Evolutionary conservation across 2,888 invertebrate species (phyloP).

Genomic region (Sinelater perroti): DNA sequence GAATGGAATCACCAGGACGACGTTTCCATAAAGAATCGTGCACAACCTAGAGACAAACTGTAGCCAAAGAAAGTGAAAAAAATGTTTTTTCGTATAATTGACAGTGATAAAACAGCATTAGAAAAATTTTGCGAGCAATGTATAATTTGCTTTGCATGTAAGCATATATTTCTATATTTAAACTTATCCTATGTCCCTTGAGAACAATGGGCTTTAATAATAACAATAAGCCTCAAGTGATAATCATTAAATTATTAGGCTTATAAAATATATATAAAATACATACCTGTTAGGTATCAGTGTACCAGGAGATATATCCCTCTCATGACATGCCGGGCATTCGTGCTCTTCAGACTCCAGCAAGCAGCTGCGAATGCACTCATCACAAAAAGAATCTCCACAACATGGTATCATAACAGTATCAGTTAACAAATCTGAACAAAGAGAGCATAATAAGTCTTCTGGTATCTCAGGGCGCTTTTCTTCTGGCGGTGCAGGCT

Average conservation of each 20-base stretch:
- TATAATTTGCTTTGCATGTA: no score
- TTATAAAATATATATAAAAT: not conserved
- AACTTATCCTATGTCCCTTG: no score
- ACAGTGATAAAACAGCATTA: no score
- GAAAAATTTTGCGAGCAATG: no score
- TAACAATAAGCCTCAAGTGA: no score
- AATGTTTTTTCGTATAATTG: no score
- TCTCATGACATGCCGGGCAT: conserved; percentile 93
- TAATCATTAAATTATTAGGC: not conserved
- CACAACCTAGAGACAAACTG: no score
- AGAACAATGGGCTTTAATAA: no score
- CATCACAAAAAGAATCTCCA: conserved; percentile 98
- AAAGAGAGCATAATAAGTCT: conserved; percentile 91
- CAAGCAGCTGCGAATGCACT: conserved; percentile 91
- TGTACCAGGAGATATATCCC: conserved; percentile 90
- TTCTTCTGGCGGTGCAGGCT: conserved; percentile 66
- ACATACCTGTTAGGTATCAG: conserved; percentile 80
- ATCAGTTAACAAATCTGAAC: conserved; percentile 90
- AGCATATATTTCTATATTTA: no score
- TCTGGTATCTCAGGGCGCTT: conserved; percentile 83
- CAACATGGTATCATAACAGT: conserved; percentile 99
- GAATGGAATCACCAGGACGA: no score
- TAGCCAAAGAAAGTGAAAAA: no score
- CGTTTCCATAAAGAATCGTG: no score
- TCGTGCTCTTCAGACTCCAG: conserved; percentile 94